phyloP scores from a whole-genome alignment of 2,797 vertebrate genomes.

The Cichlasoma orientale region DNA sequence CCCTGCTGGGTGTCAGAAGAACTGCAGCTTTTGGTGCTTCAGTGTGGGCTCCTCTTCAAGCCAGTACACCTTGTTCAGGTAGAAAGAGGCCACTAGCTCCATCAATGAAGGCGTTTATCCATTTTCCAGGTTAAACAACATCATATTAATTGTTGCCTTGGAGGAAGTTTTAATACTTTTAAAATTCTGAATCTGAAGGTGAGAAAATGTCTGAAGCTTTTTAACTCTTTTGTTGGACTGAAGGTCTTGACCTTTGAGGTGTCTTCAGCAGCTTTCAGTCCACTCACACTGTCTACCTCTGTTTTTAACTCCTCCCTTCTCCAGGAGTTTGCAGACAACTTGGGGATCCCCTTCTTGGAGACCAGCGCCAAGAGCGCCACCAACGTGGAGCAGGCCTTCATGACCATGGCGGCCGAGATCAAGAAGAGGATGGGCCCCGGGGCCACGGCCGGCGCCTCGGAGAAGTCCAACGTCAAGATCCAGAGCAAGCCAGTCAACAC shows the following conservation, averaged over 20 bases:
- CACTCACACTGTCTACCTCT: background rate
- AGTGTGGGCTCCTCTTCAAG: no score
- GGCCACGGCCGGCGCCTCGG: slow-evolving; percentile 88
- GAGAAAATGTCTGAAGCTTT: background rate
- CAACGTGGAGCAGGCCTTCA: slow-evolving; percentile 99
- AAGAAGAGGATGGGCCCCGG: slow-evolving; percentile 98
- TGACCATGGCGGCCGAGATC: slow-evolving; percentile 99
- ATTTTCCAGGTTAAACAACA: background rate
- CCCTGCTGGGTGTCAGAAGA: background rate
- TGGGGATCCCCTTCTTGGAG: slow-evolving; percentile 97
- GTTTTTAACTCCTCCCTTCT: background rate
- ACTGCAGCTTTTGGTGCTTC: background rate
- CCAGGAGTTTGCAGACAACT: slow-evolving; percentile 95
- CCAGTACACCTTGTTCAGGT: no score
- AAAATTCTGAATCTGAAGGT: background rate
- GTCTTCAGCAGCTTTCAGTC: no score
- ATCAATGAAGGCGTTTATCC: no score
- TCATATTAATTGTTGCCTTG: background rate
- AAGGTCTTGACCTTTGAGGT: no score
- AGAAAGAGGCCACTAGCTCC: no score
- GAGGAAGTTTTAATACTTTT: background rate
- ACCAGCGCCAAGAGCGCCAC: slow-evolving; percentile 97
- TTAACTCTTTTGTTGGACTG: no score
- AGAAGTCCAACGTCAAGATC: slow-evolving; percentile 97
- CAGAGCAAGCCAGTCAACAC: slow-evolving; percentile 98